Conservation (phyloP, 1,140 invertebrate species). For the Aethina tumida region DNA sequence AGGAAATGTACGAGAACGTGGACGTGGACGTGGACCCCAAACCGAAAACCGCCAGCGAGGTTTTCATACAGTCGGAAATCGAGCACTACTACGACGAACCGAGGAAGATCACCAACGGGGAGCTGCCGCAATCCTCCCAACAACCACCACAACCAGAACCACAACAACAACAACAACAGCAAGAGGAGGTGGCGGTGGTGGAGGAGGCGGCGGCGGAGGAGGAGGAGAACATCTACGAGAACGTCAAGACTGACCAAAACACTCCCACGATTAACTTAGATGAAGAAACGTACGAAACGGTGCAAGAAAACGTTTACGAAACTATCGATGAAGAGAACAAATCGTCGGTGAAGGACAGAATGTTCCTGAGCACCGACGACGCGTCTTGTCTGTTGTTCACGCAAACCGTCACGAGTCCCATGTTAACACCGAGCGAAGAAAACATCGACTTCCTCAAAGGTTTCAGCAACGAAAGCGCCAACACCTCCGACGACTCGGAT, state of each 20-base stretch:
- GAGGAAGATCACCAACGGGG: slow-evolving; percentile 7
- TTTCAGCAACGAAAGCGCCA: slow-evolving; percentile 24
- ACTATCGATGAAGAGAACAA: slow-evolving; percentile 17
- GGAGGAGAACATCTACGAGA: background rate
- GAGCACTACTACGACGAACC: slow-evolving; percentile 21
- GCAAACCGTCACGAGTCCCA: slow-evolving; percentile 34
- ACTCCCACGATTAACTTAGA: background rate
- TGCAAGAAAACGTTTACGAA: slow-evolving; percentile 25
- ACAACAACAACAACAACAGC: too few relatives aligned
- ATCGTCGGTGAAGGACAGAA: slow-evolving; percentile 31
- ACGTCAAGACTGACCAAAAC: slow-evolving; percentile 12
- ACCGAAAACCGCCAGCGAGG: slow-evolving; percentile 13
- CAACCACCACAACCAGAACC: too few relatives aligned
- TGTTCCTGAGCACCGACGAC: slow-evolving; percentile 32
- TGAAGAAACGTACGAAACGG: too few relatives aligned
- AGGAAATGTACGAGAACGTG: slow-evolving; percentile 22
- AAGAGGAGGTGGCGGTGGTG: too few relatives aligned
- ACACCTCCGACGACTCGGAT: slow-evolving; percentile 9
- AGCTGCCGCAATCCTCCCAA: too few relatives aligned
- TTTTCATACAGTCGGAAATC: slow-evolving; percentile 18
- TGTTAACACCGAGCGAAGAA: slow-evolving; percentile 36
- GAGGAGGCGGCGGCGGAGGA: background rate
- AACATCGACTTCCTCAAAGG: slow-evolving; percentile 36
- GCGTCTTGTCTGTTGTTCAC: slow-evolving; percentile 32
- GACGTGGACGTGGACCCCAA: slow-evolving; percentile 4